Percentiles rank a stretch among this genome's conserved stretches.
Conservation (phyloP, 2,888 invertebrate species). For the Ceramica pisi region DNA sequence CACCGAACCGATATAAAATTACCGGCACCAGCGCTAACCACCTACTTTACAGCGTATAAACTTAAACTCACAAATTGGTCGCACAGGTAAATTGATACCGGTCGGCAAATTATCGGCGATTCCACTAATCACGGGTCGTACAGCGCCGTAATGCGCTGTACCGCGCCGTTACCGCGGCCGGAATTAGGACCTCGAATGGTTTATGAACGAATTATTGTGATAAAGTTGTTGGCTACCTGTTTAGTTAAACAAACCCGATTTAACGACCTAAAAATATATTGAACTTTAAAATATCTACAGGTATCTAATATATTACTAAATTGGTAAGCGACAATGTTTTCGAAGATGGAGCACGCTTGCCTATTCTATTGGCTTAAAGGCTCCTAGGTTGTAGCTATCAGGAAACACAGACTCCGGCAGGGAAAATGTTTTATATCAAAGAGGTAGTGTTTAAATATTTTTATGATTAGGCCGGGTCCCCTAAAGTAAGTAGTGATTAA, state of each 20-base stretch:
- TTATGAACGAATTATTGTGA: constrained; percentile 46
- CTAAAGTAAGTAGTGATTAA: too few relatives aligned
- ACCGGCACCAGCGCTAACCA: background rate
- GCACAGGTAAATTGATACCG: constrained; percentile 69
- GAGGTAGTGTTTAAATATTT: too few relatives aligned
- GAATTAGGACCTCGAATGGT: constrained; percentile 58
- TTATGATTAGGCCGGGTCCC: too few relatives aligned
- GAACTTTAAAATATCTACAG: too few relatives aligned
- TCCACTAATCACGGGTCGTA: constrained; percentile 69
- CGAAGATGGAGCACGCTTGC: too few relatives aligned
- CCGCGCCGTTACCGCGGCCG: constrained; percentile 56
- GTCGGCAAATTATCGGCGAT: constrained; percentile 70
- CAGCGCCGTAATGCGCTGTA: constrained; percentile 54
- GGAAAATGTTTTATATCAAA: too few relatives aligned
- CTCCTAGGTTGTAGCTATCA: too few relatives aligned
- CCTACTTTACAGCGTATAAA: constrained; percentile 19
- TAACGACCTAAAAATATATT: background rate
- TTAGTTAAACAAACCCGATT: background rate
- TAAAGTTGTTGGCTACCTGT: constrained; percentile 13
- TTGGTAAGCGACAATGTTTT: too few relatives aligned
- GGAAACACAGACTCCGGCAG: too few relatives aligned
- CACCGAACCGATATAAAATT: constrained; percentile 2
- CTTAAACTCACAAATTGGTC: constrained; percentile 53
- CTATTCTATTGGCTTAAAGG: too few relatives aligned
- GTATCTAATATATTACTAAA: too few relatives aligned